Base-by-base conservation (phyloP, 2,888 invertebrate species). In the Pemphredon lugubris region DNA sequence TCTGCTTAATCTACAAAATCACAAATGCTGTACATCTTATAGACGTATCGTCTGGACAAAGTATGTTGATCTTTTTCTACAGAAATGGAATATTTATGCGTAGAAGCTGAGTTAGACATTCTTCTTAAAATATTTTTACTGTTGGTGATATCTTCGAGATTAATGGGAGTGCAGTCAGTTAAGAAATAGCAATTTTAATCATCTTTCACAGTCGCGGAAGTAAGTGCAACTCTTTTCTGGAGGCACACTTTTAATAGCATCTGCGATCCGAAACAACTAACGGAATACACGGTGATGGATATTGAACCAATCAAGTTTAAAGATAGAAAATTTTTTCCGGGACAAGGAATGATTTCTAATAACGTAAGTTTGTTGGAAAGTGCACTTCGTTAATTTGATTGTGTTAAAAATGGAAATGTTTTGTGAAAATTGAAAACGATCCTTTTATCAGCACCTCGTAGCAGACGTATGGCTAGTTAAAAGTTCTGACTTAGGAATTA, bases 401-500 rank as follows among this genome's bases (percentile, higher is more conserved):
- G 11, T 11, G 9, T 11, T 34, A 34, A 11, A 39, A 37, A 18
- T 34, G 47, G 11, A n/a, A 37, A 21, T 20, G 2, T 7, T 20
- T 21, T 44, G 9, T 44, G 6, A 3, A 16, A 18, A 16, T 32
- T 44, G 26, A 45, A 44, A 18, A 44, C 18, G 2, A 44, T 20
- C n/a, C 5, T 42, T n/a, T 34, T 51, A 6, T 45, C 82, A 94
- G 91, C 98, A 98, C 90, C 93, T 95, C 2, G 91, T 98, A 51
- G 95, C 97, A 3, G 98, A 99, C 90, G 95, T 96, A 26, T 99
- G 98, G 97, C 93, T 99, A 0, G 96, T 97, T 0, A 95, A 94
- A 87, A 93, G 96, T 14, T 95, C 95, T 59, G 96, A 97, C 82
- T 90, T 97, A 51, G 99, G 98, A 0, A 91, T 94, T 0, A 95